Base-by-base conservation (phyloP, 2,888 invertebrate species). In the Pterostichus madidus region DNA sequence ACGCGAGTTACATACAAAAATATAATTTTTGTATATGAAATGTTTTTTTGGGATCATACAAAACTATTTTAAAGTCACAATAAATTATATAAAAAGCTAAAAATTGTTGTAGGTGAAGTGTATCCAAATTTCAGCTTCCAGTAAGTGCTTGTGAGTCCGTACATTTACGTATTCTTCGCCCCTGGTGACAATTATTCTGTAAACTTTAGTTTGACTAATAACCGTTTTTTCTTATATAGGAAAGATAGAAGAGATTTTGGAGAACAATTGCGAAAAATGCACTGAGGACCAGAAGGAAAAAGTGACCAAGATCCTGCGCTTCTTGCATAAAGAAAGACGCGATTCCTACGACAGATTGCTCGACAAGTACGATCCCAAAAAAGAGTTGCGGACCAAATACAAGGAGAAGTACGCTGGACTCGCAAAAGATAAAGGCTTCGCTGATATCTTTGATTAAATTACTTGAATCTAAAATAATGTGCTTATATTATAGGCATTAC, bases 191-290 rank as follows among this genome's bases (percentile, higher is more conserved):
- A 24, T 24, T 2, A 3, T 24, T 24, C 24, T 24, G 3, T 24
- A 24, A 24, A 24, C 24, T 24, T 24, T 24, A 24, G 3, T 24
- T 1, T 24, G 2, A 24, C 24, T 24, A 24, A 24, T 24, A 24
- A 24, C 24, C 3, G 2, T 2, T 24, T 24, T 24, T 3, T 3
- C 24, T 39, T 39, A 5, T 46, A 15, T 6, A 94, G 94, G 90
- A 17, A 90, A 92, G 0, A 90, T 96, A 1, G 95, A 95, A 0
- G 96, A 96, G 85, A 96, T 96, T 0, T 88, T 95, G 56, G 90
- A 92, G 84, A 93, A 92, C 2, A 93, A 93, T 76, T 96, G 95
- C 88, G 86, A 87, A 80, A 94, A 94, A 87, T 96, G 95, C 87
- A 94, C 93, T 32, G 93, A 94, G 46, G 91, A 91, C 32, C 95